These are phyloP conservation scores for Prionailurus viverrinus DNA, from an alignment of 2,113 vertebrate species.

Conservation along the genomic window DNA sequence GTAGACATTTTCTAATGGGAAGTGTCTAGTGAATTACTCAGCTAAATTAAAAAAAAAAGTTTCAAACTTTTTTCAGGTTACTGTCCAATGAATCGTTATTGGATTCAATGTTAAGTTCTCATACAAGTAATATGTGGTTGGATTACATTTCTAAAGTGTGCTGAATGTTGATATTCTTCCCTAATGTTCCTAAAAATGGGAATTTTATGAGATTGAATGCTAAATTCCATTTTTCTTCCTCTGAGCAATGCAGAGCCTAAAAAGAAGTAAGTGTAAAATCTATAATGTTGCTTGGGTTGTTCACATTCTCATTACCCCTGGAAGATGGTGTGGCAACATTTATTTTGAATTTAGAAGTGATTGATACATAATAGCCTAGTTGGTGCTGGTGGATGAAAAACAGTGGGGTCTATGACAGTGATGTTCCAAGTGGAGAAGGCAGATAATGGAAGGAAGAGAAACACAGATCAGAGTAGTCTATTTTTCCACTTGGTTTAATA, in stretches of 20 bases:
- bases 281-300: not conserved
- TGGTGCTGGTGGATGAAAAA: not conserved
- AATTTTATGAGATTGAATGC: not conserved
- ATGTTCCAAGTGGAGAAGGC: not conserved
- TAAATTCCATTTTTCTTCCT: not conserved
- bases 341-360: slow-evolving; percentile 62
- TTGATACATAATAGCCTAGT: not conserved
- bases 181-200: not conserved
- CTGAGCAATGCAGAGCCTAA: not conserved
- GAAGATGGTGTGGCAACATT: not conserved
- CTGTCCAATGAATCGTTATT: not conserved
- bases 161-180: not conserved
- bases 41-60: not conserved
- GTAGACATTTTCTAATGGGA: not conserved
- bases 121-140: not conserved
- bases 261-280: slow-evolving; percentile 42
- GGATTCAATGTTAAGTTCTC: not conserved
- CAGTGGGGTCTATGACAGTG: not conserved
- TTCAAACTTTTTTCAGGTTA: not conserved
- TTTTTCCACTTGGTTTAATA: slow-evolving; percentile 63
- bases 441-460: not conserved
- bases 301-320: not conserved
- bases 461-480: not conserved
- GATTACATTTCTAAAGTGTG: not conserved
- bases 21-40: not conserved